Base-by-base conservation (phyloP, 92 coral and sea anemone genomes). In the Parazoanthus darwini region DNA sequence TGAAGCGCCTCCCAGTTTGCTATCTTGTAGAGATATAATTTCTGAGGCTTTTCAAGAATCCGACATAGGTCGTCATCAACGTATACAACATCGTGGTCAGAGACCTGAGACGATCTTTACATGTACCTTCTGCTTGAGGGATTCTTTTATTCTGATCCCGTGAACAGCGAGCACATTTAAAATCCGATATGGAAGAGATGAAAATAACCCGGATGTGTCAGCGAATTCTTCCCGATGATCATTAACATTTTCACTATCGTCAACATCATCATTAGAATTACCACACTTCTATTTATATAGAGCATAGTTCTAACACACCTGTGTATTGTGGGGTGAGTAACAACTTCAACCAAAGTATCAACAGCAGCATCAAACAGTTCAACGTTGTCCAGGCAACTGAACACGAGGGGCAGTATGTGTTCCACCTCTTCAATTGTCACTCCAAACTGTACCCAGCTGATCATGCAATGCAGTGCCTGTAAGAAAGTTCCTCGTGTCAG, bases 391-490 rank as follows among this genome's bases (percentile, higher is more conserved):
- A 93, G 84, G 33, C 95, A 93, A 67, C 91, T 91, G 85, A 93
- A 91, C 74, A 97, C 92, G 43, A 88, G 8, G 3, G 95, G 95
- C 26, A 94, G 82, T 6, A 85, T 72, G 36, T 36, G 54, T 33
- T 83, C 98, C 38, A 95, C 87, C 33, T 97, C 98, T 13, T 79
- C 63, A 50, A 96, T 72, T 13, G 94, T 89, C 46, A 94, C 85
- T 4, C 99, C 99, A 94, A 97, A 97, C 91, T 97, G 98, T 25
- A 96, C 95, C 99, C 99, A 97, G 86, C 99, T 97, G 18, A 70
- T 94, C 37, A 97, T 78, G 81, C 99, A 95, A 14, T 94, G 92
- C 78, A 97, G 89, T 8, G 96, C 96, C 99, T 97, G 85, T 1
- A 70, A 56, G 39, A 77, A 65, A 46, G 54, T 1, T 3, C 20